Evolutionary conservation across 2,888 invertebrate species (phyloP).

Genomic region (Drosophila cognata): DNA sequence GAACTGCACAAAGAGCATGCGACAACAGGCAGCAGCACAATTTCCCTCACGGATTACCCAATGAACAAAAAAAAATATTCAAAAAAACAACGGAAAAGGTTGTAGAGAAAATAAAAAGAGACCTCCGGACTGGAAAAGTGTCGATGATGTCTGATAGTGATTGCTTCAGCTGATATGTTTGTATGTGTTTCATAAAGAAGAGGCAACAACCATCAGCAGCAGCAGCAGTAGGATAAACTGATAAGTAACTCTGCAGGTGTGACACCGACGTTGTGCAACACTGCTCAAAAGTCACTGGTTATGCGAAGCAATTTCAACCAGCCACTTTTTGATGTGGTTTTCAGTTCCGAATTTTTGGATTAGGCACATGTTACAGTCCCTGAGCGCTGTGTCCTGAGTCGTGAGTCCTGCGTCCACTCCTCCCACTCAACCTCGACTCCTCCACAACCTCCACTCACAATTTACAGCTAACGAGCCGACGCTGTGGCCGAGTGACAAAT

Average conservation of each 20-base stretch:
- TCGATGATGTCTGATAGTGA: conserved; percentile 69
- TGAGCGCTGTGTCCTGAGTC: background rate
- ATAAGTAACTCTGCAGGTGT: conserved; percentile 6
- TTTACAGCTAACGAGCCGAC: conserved; percentile 36
- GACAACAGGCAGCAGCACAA: conserved; percentile 55
- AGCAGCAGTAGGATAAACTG: background rate
- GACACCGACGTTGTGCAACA: conserved; percentile 12
- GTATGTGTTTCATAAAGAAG: conserved; percentile 20
- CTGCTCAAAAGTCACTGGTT: conserved; percentile 23
- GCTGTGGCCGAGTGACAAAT: conserved; percentile 73
- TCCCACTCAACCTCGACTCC: background rate
- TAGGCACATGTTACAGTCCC: conserved; percentile 6
- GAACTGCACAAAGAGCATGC: conserved; percentile 59
- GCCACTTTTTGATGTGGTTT: conserved; percentile 61
- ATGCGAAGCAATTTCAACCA: conserved; percentile 11
- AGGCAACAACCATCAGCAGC: background rate
- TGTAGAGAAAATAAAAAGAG: conserved; percentile 17
- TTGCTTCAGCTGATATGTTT: conserved; percentile 48
- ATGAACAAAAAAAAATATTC: conserved; percentile 3
- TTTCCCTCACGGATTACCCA: conserved; percentile 57
- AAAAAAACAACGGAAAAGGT: conserved; percentile 4
- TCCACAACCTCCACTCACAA: conserved; percentile 26
- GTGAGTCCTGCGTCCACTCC: background rate
- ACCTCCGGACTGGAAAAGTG: conserved; percentile 47
- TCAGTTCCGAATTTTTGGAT: background rate